phyloP scores from a whole-genome alignment of 92 coral and sea anemone genomes.

The Parazoanthus atlanticus region DNA sequence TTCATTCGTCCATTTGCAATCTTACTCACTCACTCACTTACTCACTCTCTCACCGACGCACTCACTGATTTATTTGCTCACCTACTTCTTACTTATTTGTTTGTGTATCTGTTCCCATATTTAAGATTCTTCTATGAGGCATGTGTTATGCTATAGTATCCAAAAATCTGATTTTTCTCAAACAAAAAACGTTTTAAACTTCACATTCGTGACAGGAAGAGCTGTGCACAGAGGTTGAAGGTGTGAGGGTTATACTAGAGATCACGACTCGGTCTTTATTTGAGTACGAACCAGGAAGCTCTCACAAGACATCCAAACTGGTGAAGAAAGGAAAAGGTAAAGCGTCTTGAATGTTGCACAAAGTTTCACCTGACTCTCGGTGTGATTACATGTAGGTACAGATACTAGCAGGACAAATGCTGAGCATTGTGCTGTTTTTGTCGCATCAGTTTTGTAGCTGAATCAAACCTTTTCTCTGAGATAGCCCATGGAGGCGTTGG shows the following conservation, averaged over 20 bases:
- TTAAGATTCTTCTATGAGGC: too few species aligned
- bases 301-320: conserved; percentile 6
- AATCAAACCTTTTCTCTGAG: too few species aligned
- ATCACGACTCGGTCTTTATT: conserved; percentile 55
- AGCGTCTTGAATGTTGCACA: not conserved
- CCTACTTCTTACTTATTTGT: too few species aligned
- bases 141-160: not conserved
- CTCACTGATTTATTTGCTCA: too few species aligned
- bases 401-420: too few species aligned
- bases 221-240: conserved; percentile 65
- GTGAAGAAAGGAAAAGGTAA: conserved; percentile 43
- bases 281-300: conserved; percentile 23
- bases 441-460: too few species aligned
- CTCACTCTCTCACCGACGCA: too few species aligned
- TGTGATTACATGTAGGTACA: not conserved
- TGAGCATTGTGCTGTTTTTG: too few species aligned
- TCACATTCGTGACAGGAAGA: conserved; percentile 46
- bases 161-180: not conserved
- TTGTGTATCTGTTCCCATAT: too few species aligned
- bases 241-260: conserved; percentile 67
- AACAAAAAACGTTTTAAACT: not conserved
- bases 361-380: not conserved
- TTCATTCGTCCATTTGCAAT: too few species aligned
- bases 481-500: too few species aligned
- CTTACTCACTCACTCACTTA: too few species aligned